phyloP scores from a whole-genome alignment of 1,140 invertebrate species.

The Hermetia illucens region DNA sequence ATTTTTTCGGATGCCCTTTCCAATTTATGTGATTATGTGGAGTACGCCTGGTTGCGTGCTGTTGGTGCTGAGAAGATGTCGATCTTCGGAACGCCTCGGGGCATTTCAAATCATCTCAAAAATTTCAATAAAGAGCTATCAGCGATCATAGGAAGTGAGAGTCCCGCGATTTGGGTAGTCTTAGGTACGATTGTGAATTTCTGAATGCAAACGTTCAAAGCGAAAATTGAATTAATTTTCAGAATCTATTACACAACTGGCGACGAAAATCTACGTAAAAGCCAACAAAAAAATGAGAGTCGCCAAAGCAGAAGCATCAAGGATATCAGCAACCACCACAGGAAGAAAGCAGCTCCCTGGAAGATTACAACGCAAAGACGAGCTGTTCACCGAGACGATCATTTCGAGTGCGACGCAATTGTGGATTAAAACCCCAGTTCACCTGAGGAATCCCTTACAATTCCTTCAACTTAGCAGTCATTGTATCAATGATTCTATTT shows the following conservation, averaged over 20 bases:
- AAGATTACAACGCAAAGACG: conserved; percentile 3
- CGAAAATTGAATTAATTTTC: neutral
- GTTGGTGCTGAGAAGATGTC: conserved; percentile 8
- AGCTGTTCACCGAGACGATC: conserved; percentile 2
- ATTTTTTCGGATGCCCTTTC: neutral
- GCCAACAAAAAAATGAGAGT: neutral
- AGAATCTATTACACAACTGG: conserved; percentile 3
- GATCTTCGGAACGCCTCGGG: conserved; percentile 6
- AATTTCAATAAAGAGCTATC: conserved; percentile 5
- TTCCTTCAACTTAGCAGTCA: conserved; percentile 7
- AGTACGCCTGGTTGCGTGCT: conserved; percentile 4
- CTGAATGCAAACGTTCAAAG: neutral
- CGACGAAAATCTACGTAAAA: conserved; percentile 4
- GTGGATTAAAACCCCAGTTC: conserved; percentile 7
- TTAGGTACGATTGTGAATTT: conserved; percentile 2
- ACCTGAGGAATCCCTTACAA: conserved; percentile 6
- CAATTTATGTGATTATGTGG: conserved; percentile 5
- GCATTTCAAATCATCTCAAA: conserved; percentile 5
- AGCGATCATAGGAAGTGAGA: neutral
- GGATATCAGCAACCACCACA: too few relatives aligned
- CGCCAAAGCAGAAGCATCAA: neutral
- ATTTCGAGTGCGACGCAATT: conserved; percentile 5
- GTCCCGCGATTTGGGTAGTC: conserved; percentile 1
- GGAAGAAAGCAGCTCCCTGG: neutral
- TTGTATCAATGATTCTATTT: conserved; percentile 6